Evolutionary conservation across 2,888 invertebrate species (phyloP), one percentile per base, ranked within the genome.

Genomic region (Chloroclysta siterata): DNA sequence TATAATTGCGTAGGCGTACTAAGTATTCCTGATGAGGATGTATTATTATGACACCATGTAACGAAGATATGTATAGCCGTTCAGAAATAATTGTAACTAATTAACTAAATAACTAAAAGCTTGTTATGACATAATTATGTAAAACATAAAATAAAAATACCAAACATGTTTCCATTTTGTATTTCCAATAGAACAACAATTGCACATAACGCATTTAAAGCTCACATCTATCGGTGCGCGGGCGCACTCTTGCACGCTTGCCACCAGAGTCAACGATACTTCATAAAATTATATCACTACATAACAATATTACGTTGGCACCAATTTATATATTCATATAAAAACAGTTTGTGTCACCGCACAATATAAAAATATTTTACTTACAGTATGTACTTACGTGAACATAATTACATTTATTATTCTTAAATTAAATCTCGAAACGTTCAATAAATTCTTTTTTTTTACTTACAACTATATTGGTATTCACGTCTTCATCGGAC

Each of bases 231-330:
- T 75, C 75, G 48, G 53, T 60, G 63, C 70, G 69, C 76, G 67
- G 75, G 69, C 75, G 57, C 64, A 69, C 78, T 73, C 71, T 73
- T 13, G 7, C 84, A 73, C 65, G 78, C 82, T 81, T 80, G 85
- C 84, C 78, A 80, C 85, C 88, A 87, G 85, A 89, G 82, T 88
- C 90, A 88, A 91, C 89, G 85, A 83, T 83, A 86, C 84, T 81
- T 85, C 84, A 90, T 91, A 88, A 85, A 89, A 90, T 85, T 87
- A 88, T 85, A 88, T 87, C 83, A 90, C 90, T 92, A 92, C 84
- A 90, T 92, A 93, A 92, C 90, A 90, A 89, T 89, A 88, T 90
- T 87, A 91, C 89, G 90, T 93, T 93, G 92, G 92, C 92, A 93
- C 92, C 92, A 82, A 88, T 88, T 89, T 81, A 87, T 84, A 88